Percentiles rank a stretch among this genome's conserved stretches.
phyloP scores from a whole-genome alignment of 1,140 invertebrate genomes.

The Cotesia typhae region DNA sequence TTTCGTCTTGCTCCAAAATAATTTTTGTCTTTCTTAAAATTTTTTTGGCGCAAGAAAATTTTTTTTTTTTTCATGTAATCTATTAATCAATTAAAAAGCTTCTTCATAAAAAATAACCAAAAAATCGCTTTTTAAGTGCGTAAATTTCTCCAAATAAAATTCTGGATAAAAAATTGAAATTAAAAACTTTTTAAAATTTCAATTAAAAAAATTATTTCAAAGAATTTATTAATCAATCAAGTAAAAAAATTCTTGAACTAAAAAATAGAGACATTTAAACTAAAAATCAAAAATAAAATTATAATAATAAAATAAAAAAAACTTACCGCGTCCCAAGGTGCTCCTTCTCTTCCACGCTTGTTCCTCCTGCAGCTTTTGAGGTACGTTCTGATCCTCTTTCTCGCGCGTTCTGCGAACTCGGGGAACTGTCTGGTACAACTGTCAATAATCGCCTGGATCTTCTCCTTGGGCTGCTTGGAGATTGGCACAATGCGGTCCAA shows the following conservation, averaged over 20 bases:
- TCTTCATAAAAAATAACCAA: too few relatives aligned
- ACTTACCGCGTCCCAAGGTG: conserved; percentile 76
- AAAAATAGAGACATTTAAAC: conserved; percentile 13
- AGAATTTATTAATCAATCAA: too few relatives aligned
- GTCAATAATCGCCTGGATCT: conserved; percentile 97
- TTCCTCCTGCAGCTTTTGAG: conserved; percentile 94
- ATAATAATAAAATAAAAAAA: conserved; percentile 16
- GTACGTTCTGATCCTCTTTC: conserved; percentile 95
- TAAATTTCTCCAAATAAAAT: too few relatives aligned
- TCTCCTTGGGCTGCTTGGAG: conserved; percentile 97
- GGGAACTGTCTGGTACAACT: conserved; percentile 96
- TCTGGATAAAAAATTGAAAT: too few relatives aligned
- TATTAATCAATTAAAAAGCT: too few relatives aligned
- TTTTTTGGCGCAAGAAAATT: too few relatives aligned
- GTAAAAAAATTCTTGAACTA: neutral
- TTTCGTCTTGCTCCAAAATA: too few relatives aligned
- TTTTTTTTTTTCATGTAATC: too few relatives aligned
- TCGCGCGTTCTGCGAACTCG: conserved; percentile 91
- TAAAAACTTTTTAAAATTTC: too few relatives aligned
- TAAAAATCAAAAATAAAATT: conserved; percentile 21
- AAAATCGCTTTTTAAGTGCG: too few relatives aligned
- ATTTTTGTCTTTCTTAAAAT: too few relatives aligned
- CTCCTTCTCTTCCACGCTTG: conserved; percentile 86
- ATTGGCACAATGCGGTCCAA: conserved; percentile 95
- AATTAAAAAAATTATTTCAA: too few relatives aligned